phyloP scores from a whole-genome alignment of 1,140 invertebrate genomes.

The Drosophila pandora region DNA sequence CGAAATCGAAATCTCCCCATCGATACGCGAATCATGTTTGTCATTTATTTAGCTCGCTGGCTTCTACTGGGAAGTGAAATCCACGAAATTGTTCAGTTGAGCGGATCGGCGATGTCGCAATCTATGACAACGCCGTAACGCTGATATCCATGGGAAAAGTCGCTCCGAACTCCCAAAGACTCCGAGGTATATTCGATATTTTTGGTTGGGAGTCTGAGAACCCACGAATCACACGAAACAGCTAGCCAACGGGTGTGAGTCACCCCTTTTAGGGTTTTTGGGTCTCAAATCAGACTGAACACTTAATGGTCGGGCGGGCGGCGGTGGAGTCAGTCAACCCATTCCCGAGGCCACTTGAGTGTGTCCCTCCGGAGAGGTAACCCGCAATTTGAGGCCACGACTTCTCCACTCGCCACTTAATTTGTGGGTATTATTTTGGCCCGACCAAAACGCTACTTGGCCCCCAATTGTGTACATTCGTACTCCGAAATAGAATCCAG shows the following conservation, averaged over 20 bases:
- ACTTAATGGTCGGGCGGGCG: slow-evolving; percentile 33
- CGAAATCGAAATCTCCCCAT: slow-evolving; percentile 20
- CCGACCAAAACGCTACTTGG: slow-evolving; percentile 36
- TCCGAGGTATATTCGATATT: slow-evolving; percentile 40
- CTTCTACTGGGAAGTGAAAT: slow-evolving; percentile 65
- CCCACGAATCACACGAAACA: background rate
- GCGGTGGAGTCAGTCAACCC: slow-evolving; percentile 25
- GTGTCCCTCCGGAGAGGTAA: slow-evolving; percentile 68
- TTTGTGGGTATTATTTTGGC: slow-evolving; percentile 55
- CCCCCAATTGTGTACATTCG: slow-evolving; percentile 1
- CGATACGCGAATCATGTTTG: slow-evolving; percentile 70
- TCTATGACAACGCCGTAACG: slow-evolving; percentile 67
- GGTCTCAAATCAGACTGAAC: slow-evolving; percentile 25
- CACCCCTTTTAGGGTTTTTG: slow-evolving; percentile 37
- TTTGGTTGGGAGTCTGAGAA: slow-evolving; percentile 14
- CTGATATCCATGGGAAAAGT: slow-evolving; percentile 79
- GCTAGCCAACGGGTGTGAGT: slow-evolving; percentile 11
- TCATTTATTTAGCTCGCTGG: slow-evolving; percentile 34
- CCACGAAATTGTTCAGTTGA: slow-evolving; percentile 65
- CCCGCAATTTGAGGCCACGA: slow-evolving; percentile 66
- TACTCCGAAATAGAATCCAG: background rate
- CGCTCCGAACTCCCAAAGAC: background rate
- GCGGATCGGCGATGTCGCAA: slow-evolving; percentile 70
- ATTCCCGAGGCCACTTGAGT: slow-evolving; percentile 65
- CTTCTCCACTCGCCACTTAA: slow-evolving; percentile 52